Base-by-base conservation (phyloP, 2,888 invertebrate genomes). In the Leucophenga montana region DNA sequence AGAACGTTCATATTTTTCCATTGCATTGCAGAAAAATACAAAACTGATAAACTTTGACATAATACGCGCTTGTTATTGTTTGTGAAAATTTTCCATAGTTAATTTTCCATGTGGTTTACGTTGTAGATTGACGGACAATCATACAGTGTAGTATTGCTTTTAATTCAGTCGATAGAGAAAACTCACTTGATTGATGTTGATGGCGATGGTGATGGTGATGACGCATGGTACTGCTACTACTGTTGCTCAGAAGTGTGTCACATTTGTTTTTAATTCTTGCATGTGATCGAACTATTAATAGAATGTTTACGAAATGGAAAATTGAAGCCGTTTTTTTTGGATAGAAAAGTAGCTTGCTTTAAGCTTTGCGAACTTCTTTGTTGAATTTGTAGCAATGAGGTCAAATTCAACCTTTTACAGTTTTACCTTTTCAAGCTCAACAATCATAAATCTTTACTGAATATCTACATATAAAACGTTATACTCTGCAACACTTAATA, bases 31-130 rank as follows among this genome's bases (percentile, higher is more conserved):
- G 33, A 22, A 69, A 57, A 18, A 66, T 48, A n/a, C 27, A 64
- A 64, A 54, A 67, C 62, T 74, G 76, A 76, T 76, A 70, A 76
- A 71, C 70, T 69, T 53, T 66, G 67, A 69, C 61, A 57, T 44
- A 64, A 48, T 8, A 50, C 18, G 46, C 48, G n/a, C 5, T 39
- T 54, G 22, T 54, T 54, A 54, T 61, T 61, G 22, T 48, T 50
- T 33, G 31, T 11, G 57, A 59, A 59, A 59, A 65, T 57, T 68
- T 66, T 66, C 46, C 67, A 71, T 53, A 61, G 20, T 14, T 46
- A 64, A 33, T 64, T 44, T 18, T 31, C 39, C 16, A 16, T 56
- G n/a, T n/a, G 1, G 50, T 50, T 13, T 27, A 4, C 27, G 16
- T 5, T 50, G 8, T 39, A 11, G 39, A 11, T 39, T 39, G 39